phyloP scores from a whole-genome alignment of 2,888 invertebrate species.

The Drosophila hamatofila region DNA sequence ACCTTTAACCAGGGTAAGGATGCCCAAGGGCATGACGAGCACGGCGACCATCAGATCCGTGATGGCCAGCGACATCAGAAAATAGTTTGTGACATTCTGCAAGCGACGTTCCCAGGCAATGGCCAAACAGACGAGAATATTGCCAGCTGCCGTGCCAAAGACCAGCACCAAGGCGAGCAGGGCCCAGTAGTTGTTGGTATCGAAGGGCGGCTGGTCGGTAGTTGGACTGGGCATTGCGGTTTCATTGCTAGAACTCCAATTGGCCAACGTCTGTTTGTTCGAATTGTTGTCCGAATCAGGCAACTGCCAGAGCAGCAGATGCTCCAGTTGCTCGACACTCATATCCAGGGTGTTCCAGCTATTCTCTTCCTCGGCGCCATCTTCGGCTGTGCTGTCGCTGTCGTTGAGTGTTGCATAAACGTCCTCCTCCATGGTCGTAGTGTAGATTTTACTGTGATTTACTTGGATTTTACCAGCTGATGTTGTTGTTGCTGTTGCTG shows the following conservation, averaged over 20 bases:
- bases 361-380: constrained; percentile 43
- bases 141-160: constrained; percentile 94
- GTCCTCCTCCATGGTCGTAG: constrained; percentile 77
- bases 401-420: constrained; percentile 70
- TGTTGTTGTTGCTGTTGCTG: neutral
- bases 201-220: constrained; percentile 33
- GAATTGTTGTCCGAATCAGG: constrained; percentile 31
- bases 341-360: constrained; percentile 50
- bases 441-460: constrained; percentile 10
- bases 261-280: constrained; percentile 28
- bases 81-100: constrained; percentile 99
- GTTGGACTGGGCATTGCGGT: constrained; percentile 25
- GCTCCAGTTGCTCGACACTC: constrained; percentile 55
- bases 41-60: constrained; percentile 98
- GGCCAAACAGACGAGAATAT: constrained; percentile 96
- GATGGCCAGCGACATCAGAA: constrained; percentile 97
- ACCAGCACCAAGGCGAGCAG: constrained; percentile 91
- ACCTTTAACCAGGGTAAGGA: constrained; percentile 93
- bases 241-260: constrained; percentile 54
- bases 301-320: constrained; percentile 52
- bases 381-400: constrained; percentile 37
- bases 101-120: constrained; percentile 95
- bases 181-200: constrained; percentile 92
- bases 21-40: constrained; percentile 97
- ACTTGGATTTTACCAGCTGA: neutral